These are phyloP conservation scores for Enteromius paludinosus DNA, from an alignment of 2,797 vertebrate species.

Conservation along the genomic window DNA sequence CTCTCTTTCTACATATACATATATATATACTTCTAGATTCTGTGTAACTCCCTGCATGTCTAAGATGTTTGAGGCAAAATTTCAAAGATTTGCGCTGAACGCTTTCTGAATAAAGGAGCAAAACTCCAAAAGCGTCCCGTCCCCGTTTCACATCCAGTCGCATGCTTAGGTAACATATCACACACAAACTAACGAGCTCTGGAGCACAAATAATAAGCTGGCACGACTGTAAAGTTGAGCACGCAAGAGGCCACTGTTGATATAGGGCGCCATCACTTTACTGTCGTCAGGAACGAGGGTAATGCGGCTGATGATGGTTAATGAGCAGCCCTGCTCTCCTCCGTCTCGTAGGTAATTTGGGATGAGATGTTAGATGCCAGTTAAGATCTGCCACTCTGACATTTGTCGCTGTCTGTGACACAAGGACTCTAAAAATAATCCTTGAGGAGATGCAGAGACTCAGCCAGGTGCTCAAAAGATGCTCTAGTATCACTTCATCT, in stretches of 20 bases:
- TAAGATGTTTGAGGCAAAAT: not conserved
- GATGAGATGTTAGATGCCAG: constrained; percentile 44
- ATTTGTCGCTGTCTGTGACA: constrained; percentile 41
- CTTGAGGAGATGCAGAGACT: constrained; percentile 42
- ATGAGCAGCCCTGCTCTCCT: constrained; percentile 14
- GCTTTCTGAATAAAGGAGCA: not conserved
- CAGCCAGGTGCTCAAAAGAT: constrained; percentile 29
- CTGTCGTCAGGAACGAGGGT: constrained; percentile 13
- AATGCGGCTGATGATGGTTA: constrained; percentile 29
- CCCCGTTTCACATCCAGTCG: not conserved
- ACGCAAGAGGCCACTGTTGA: constrained; percentile 5
- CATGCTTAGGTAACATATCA: not conserved
- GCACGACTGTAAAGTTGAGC: not conserved
- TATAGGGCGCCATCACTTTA: constrained; percentile 22
- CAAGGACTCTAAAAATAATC: constrained; percentile 57
- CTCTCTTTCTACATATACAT: no score
- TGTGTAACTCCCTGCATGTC: not conserved
- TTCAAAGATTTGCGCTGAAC: not conserved
- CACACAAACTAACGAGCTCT: constrained; percentile 7
- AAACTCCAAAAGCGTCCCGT: not conserved
- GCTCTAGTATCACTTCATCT: not conserved
- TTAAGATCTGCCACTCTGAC: constrained; percentile 48
- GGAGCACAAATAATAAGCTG: not conserved
- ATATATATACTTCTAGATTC: not conserved
- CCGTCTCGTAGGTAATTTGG: constrained; percentile 39